Base-by-base conservation (phyloP, 2,113 vertebrate species). In the Cygnus buccinator region DNA sequence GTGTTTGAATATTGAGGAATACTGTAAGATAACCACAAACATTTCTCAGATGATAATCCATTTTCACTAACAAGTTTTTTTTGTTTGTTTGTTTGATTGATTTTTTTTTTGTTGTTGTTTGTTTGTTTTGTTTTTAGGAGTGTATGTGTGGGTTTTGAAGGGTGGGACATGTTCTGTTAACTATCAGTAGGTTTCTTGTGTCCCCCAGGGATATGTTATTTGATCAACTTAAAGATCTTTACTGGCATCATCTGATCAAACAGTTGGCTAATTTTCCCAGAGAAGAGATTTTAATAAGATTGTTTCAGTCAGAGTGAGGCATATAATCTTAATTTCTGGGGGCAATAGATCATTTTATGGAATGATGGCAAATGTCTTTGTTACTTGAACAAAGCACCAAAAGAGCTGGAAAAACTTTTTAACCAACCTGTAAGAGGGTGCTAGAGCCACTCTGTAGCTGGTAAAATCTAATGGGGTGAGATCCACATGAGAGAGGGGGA, bases 61-160 rank as follows among this genome's bases (percentile, higher is more conserved):
- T 59, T 93, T 94, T 83, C 72, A 39, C 46, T 75, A 39, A 62
- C 4, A 10, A 20, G 2, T 0, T 0, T n/a, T 77, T 66, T 39
- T 26, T 39, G 16, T 67, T 18, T 65, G 29, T 26, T 65, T 65
- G 39, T 55, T 54, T 20, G 2, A 59, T 66, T 0, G 0, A 37
- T 0, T n/a, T 84, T 66, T 13, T 37, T 59, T 5, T 23, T 3
- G 11, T 63, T 39, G 35, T 63, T 41, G 18, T 31, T 55, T 21
- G 2, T 67, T 66, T 0, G 0, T 0, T n/a, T 84, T 66, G 26
- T 37, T 59, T 6, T 25, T 59, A 15, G 26, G 26, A 66, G 8
- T 41, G 3, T 28, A 13, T 48, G 7, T 62, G n/a, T 72, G 39
- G 44, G 67, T 80, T 96, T 77, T 86, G 55, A 77, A 86, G 71